Conservation (phyloP, 1,140 invertebrate genomes). For the Meloidogyne floridensis region DNA sequence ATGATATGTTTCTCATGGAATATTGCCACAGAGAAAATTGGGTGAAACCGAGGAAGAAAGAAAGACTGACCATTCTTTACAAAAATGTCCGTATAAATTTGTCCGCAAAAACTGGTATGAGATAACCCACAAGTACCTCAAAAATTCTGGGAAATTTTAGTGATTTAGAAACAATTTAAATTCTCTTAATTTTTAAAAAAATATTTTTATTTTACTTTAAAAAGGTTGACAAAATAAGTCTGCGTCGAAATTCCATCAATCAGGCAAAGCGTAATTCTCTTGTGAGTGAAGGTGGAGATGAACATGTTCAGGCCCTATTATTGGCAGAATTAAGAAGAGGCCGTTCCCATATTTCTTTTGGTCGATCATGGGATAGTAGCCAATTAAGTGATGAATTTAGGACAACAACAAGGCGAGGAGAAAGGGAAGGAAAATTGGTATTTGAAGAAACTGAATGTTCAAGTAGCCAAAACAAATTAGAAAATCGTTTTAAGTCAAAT, state of each 20-base stretch:
- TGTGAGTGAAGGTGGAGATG: conserved; percentile 22
- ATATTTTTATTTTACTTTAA: too few relatives aligned
- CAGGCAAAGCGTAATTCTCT: conserved; percentile 4
- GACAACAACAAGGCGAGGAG: conserved; percentile 13
- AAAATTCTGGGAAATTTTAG: too few relatives aligned
- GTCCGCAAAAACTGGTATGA: too few relatives aligned
- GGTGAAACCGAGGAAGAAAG: background rate
- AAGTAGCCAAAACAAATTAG: background rate
- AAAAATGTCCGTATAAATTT: too few relatives aligned
- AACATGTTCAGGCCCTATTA: conserved; percentile 16
- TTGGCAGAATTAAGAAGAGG: conserved; percentile 22
- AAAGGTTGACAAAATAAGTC: conserved; percentile 6
- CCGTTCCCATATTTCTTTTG: conserved; percentile 38
- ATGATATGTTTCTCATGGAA: background rate
- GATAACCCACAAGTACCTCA: too few relatives aligned
- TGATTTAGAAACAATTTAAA: too few relatives aligned
- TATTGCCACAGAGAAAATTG: too few relatives aligned
- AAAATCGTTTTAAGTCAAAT: background rate
- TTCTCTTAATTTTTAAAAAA: too few relatives aligned
- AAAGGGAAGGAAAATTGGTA: background rate
- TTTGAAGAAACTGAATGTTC: background rate
- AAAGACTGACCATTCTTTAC: too few relatives aligned
- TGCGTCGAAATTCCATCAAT: background rate
- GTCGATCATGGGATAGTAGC: conserved; percentile 8
- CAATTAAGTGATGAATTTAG: conserved; percentile 9